phyloP scores from a whole-genome alignment of 2,888 invertebrate genomes.

The Ectemnius cavifrons region DNA sequence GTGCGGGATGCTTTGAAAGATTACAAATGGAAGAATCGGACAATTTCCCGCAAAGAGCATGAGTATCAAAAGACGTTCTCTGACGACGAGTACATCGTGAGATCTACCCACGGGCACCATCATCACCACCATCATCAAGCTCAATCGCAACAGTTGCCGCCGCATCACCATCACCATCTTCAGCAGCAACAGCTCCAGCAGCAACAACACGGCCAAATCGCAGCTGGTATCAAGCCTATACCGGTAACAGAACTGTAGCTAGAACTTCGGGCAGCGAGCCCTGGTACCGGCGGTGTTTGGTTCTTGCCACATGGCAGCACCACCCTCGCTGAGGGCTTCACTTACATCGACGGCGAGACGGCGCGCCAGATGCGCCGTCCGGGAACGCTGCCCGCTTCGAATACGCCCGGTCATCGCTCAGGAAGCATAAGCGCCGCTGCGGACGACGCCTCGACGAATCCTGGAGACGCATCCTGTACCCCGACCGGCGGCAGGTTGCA shows the following conservation, averaged over 20 bases:
- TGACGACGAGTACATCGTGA: constrained; percentile 90
- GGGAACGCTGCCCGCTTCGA: constrained; percentile 74
- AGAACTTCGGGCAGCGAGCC: constrained; percentile 93
- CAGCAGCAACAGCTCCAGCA: constrained; percentile 69
- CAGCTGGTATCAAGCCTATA: constrained; percentile 82
- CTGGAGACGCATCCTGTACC: constrained; percentile 38
- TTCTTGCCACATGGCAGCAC: constrained; percentile 83
- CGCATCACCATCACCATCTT: constrained; percentile 74
- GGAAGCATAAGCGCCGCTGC: constrained; percentile 24
- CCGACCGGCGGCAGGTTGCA: constrained; percentile 50
- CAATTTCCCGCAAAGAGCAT: constrained; percentile 87
- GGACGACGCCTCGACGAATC: constrained; percentile 33
- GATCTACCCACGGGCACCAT: constrained; percentile 82
- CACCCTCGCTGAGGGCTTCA: constrained; percentile 87
- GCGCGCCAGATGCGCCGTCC: constrained; percentile 80
- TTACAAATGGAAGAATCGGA: constrained; percentile 88
- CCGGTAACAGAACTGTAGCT: constrained; percentile 97
- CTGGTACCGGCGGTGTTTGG: constrained; percentile 85
- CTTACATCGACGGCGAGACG: constrained; percentile 85
- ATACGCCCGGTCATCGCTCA: constrained; percentile 49
- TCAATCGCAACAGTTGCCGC: constrained; percentile 72
- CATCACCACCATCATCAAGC: constrained; percentile 78
- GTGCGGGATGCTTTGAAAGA: constrained; percentile 91
- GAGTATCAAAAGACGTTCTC: constrained; percentile 95
- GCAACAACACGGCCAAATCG: constrained; percentile 76